Evolutionary conservation across 2,797 vertebrate genomes (phyloP).

Genomic region (Lacerta bilineata): DNA sequence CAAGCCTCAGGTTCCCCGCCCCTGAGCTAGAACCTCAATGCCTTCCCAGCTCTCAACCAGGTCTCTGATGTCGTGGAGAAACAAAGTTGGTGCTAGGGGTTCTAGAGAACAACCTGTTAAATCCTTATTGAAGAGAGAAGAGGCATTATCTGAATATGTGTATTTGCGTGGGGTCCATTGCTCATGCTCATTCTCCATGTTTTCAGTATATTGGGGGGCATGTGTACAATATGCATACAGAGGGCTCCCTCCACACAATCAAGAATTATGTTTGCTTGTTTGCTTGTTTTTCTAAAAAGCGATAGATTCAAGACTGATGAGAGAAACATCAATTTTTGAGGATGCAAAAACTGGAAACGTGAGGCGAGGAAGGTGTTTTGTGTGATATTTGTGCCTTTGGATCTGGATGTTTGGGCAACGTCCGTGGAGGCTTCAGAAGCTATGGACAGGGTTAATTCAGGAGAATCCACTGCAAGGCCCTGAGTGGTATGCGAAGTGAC

Average conservation of each 20-base stretch:
- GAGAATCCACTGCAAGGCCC: background rate
- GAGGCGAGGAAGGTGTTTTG: background rate
- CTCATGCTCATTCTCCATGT: background rate
- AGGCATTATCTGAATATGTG: background rate
- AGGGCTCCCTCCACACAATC: background rate
- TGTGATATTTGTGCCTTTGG: too few relatives aligned
- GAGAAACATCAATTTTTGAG: background rate
- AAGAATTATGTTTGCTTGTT: too few relatives aligned
- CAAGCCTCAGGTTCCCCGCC: too few relatives aligned
- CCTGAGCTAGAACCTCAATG: too few relatives aligned
- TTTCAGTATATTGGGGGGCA: background rate
- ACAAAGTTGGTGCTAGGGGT: too few relatives aligned
- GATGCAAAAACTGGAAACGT: background rate
- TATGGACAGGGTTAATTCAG: background rate
- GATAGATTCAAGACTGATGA: background rate
- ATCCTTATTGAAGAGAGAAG: background rate
- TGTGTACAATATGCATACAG: background rate
- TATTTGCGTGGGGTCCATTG: too few relatives aligned
- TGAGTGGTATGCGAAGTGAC: background rate
- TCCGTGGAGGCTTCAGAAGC: background rate
- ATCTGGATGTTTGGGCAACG: background rate
- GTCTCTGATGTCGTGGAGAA: too few relatives aligned
- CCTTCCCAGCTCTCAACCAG: too few relatives aligned
- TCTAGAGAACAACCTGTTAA: background rate
- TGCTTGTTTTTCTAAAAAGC: background rate